Base-by-base conservation (phyloP, 2,888 invertebrate species). In the Creontiades dilutus region DNA sequence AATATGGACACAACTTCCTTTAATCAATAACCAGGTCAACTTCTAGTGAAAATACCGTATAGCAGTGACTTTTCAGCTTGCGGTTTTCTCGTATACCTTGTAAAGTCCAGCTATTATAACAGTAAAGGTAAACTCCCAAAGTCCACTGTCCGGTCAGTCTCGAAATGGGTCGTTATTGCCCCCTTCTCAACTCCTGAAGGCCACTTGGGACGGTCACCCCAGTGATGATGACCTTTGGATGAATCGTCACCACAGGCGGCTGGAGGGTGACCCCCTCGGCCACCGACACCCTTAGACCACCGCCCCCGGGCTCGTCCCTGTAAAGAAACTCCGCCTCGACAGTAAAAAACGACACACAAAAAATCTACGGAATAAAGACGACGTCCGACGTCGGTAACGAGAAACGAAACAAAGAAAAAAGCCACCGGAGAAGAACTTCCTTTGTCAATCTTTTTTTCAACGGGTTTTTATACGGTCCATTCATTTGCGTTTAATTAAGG, bases 401-500 rank as follows among this genome's bases (percentile, higher is more conserved):
- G 23, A 23, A 68, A 61, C 16, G 61, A 23, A 68, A 19, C 27
- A 19, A 68, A 12, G 23, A 61, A 61, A 16, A 19, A 61, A n/a
- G 23, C 52, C 13, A 52, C 14, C 16, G 52, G 16, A 52, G 16
- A 16, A 52, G 52, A 52, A 13, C 68, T 68, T 23, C 68, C 27
- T 19, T 68, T 68, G 68, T 68, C 68, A 23, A 23, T 68, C n/a
- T 68, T 68, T 68, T n/a, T 68, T 68, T 68, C 68, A 23, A 68
- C 27, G 80, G 80, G 14, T 80, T 80, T 80, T 80, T 80, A 2
- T 47, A 37, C 48, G 19, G 37, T 37, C 37, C 80, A 19, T 80
- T 80, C 80, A 48, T 80, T 80, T 46, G 80, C 46, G 9, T 47
- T 80, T 19, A 80, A 37, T 80, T 37, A 78, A 46, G 19, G 80